Conservation (phyloP, 2,113 vertebrate species). For the Pachyramphus minor region DNA sequence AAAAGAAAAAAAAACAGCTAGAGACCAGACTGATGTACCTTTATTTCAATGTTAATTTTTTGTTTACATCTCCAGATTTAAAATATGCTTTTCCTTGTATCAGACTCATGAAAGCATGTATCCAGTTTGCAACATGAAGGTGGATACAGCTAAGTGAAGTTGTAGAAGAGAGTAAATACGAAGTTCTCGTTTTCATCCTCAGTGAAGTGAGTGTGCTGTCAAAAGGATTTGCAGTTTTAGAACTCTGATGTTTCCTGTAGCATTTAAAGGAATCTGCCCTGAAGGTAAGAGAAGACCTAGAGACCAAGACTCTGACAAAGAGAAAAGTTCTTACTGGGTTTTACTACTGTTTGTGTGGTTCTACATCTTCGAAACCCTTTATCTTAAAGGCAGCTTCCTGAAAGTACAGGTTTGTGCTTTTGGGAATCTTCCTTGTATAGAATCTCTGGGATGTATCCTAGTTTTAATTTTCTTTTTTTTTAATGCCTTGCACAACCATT, state of each 20-base stretch:
- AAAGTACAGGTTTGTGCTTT: background rate
- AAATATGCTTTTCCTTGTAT: background rate
- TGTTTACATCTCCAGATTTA: background rate
- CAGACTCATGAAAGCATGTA: background rate
- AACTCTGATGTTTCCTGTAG: background rate
- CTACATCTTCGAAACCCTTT: background rate
- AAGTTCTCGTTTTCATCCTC: background rate
- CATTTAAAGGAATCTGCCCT: background rate
- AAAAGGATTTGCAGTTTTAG: background rate
- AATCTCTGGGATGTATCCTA: background rate
- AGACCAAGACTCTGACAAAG: background rate
- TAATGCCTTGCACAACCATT: background rate
- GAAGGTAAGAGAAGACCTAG: background rate
- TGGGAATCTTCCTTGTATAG: background rate
- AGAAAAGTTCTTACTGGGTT: background rate
- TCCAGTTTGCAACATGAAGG: background rate
- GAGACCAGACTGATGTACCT: background rate
- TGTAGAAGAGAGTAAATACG: background rate
- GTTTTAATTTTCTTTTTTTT: background rate
- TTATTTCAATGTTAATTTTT: background rate
- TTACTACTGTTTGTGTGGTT: background rate
- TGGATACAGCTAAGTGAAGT: background rate
- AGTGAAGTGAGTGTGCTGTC: background rate
- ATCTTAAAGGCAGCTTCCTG: background rate
- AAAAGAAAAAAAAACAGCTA: background rate